Evolutionary conservation across 2,888 invertebrate genomes (phyloP), one percentile per base, ranked within the genome.

Genomic region (Prosopocoilus inquinatus): DNA sequence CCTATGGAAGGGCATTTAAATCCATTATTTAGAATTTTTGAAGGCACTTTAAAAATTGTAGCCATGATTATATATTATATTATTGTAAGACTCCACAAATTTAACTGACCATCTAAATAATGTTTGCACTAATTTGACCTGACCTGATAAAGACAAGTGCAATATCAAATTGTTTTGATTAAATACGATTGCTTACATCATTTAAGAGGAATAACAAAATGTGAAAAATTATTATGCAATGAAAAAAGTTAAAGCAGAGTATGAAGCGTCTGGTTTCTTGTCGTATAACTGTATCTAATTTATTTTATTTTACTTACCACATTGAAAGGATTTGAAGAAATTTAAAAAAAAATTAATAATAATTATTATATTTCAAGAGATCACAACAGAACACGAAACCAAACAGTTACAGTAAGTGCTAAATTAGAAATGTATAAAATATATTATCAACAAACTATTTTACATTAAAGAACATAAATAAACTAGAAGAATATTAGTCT

Each of bases 401-500:
- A 41, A 41, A 41, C 11, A 41, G n/a, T 13, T 15, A 41, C 11
- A 11, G 15, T 15, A 41, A 11, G 16, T 41, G 16, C 41, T 41
- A 41, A 41, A 41, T 41, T 41, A 41, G 12, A 41, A 41, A 41
- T 41, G 12, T 41, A 41, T 41, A 41, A 41, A 41, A 41, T n/a
- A 41, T 41, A 41, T 16, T 41, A 41, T 41, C 41, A 41, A 15
- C 41, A 15, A 41, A 41, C 13, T 15, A 16, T 9, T 9, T 16
- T 41, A 41, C 16, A 9, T 13, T 41, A 41, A 13, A 41, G 15
- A 15, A 8, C 13, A 41, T 11, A 41, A 15, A 15, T 41, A 41
- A 41, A 57, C 80, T 88, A 96, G 82, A 97, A 97, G 78, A 89
- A 91, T 74, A 98, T 93, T 75, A 91, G 88, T 73, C 91, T 85